Evolutionary conservation across 2,888 invertebrate genomes (phyloP), one percentile per base, ranked within the genome.

Genomic region (Agrilus biguttatus): DNA sequence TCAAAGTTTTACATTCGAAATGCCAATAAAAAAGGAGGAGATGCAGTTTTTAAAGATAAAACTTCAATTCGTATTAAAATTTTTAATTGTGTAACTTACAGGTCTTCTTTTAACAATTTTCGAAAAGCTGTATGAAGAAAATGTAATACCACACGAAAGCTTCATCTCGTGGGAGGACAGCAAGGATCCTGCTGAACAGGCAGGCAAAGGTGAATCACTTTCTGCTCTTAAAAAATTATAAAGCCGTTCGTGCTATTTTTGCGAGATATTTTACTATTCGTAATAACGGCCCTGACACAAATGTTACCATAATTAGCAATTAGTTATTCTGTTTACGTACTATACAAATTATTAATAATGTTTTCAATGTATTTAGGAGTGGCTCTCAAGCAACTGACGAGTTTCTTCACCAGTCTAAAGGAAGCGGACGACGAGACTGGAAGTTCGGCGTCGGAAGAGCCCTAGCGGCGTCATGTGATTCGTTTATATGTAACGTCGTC

Each of bases 81-180:
- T 5, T 8, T 28, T 14, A 33, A 47, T 36, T 46, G 45, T 51
- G 52, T 47, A 47, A 58, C 37, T 73, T 74, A 10, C 67, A 91
- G 92, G 85, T 52, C 65, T 90, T 53, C 72, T 90, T 48, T 68
- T 79, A 58, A 72, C 75, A 52, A 78, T 91, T 58, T 85, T 88
- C 71, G 78, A 80, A 61, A 74, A 74, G 58, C 69, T 92, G 41
- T 83, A 82, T 61, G 87, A 89, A 55, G 77, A 80, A 60, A 80
- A 80, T 58, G 73, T 85, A 48, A 81, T 91, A 60, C 80, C 83
- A 36, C 78, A 79, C 56, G 87, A 90, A 52, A 80, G 83, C 49
- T 88, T 90, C 65, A 71, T 80, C 52, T 73, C 79, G 47, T 92
- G 91, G 91, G 81, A 83, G 53, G 69, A 69, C 47, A 80, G 79